phyloP scores from a whole-genome alignment of 2,113 vertebrate species.

The Embiotoca jacksoni region DNA sequence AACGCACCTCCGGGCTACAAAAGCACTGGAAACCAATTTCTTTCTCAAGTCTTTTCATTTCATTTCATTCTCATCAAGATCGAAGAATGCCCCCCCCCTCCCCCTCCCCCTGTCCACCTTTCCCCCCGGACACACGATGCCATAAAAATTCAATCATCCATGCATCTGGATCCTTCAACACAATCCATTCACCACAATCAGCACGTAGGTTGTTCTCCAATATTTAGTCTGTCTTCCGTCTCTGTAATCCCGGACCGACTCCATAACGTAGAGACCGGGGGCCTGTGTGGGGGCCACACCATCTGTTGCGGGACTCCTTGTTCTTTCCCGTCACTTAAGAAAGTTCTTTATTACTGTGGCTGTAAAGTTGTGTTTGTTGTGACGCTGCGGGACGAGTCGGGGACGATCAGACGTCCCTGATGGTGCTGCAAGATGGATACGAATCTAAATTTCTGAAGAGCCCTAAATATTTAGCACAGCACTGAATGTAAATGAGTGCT shows the following conservation, averaged over 20 bases:
- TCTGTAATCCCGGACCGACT: not conserved
- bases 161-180: conserved; percentile 17
- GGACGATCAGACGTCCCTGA: not conserved
- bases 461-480: too few species aligned
- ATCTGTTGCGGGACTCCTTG: not conserved
- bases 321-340: not conserved
- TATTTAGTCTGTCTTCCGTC: too few species aligned
- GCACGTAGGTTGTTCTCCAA: not conserved
- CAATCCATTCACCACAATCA: conserved; percentile 31
- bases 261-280: not conserved
- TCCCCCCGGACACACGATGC: not conserved
- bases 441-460: not conserved
- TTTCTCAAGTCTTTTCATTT: conserved; percentile 30
- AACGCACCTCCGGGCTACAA: conserved; percentile 12
- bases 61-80: conserved; percentile 26
- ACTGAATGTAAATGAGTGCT: not conserved
- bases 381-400: too few species aligned
- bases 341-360: not conserved
- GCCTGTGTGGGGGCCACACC: not conserved
- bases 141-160: conserved; percentile 42
- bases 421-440: not conserved
- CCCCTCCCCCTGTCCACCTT: too few species aligned
- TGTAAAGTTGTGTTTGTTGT: not conserved
- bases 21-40: conserved; percentile 23
- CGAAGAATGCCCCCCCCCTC: not conserved